phyloP scores from a whole-genome alignment of 2,797 vertebrate species.

The Micromesistius poutassou region DNA sequence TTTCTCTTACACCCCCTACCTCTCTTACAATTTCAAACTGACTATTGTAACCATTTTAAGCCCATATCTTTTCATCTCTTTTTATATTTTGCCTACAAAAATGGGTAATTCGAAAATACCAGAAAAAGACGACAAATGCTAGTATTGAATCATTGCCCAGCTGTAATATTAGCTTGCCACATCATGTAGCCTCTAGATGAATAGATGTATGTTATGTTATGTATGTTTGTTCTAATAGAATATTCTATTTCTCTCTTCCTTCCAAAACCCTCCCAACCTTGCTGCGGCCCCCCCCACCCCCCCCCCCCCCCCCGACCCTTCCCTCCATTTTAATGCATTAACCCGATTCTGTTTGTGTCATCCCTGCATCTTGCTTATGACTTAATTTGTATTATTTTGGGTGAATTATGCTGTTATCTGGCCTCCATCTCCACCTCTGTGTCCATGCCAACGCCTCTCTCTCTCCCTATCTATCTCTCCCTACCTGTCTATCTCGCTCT shows the following conservation, averaged over 20 bases:
- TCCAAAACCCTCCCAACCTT: conserved; percentile 62
- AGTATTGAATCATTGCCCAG: not conserved
- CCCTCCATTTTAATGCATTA: conserved; percentile 68
- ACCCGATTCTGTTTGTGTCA: conserved; percentile 35
- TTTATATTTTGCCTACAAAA: not conserved
- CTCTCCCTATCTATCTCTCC: not conserved
- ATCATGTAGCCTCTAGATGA: conserved; percentile 27
- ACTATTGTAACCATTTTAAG: too few relatives aligned
- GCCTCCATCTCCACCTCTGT: conserved; percentile 31
- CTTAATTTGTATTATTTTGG: not conserved
- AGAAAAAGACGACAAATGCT: not conserved
- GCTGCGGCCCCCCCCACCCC: conserved; percentile 12
- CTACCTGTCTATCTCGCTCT: not conserved
- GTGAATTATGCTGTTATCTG: conserved; percentile 27
- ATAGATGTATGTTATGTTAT: conserved; percentile 49
- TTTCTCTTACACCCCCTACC: too few relatives aligned
- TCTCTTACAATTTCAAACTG: not conserved
- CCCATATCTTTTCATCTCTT: not conserved
- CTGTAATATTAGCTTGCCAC: conserved; percentile 28
- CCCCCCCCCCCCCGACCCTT: conserved; percentile 10
- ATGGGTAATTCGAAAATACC: not conserved
- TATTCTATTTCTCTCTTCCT: conserved; percentile 75
- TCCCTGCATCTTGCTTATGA: conserved; percentile 63
- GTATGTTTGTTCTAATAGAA: conserved; percentile 74
- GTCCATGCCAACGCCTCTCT: conserved; percentile 51